A percentile compares a stretch with the other conserved stretches of the same genome.
phyloP scores from a whole-genome alignment of 2,113 vertebrate genomes.

The Pogona vitticeps region DNA sequence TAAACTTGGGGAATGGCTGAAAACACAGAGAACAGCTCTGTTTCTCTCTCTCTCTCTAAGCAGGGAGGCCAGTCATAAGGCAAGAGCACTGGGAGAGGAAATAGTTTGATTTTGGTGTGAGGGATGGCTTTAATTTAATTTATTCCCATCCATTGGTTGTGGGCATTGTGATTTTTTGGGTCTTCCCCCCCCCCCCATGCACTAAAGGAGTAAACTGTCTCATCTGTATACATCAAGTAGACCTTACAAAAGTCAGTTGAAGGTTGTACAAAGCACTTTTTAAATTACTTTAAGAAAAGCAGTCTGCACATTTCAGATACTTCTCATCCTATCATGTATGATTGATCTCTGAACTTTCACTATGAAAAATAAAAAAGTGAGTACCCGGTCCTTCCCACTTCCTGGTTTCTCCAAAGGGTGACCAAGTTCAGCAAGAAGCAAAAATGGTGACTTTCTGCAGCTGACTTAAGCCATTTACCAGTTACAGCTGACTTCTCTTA shows the following conservation, averaged over 20 bases:
- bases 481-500: background rate
- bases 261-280: background rate
- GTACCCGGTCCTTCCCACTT: background rate
- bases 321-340: slow-evolving; percentile 5
- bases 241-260: too few relatives aligned
- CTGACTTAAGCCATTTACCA: background rate
- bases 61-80: too few relatives aligned
- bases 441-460: background rate
- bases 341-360: background rate
- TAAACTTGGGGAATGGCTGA: too few relatives aligned
- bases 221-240: too few relatives aligned
- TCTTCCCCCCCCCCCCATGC: too few relatives aligned
- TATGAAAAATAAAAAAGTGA: background rate
- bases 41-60: background rate
- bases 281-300: background rate
- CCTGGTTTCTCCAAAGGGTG: background rate
- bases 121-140: too few relatives aligned
- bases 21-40: too few relatives aligned
- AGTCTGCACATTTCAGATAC: background rate
- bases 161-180: too few relatives aligned
- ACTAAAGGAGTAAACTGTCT: too few relatives aligned
- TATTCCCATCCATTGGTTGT: too few relatives aligned
- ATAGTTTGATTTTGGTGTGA: too few relatives aligned
- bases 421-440: background rate
- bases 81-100: too few relatives aligned